Base-by-base conservation (phyloP, 1,140 invertebrate species). In the Leptinotarsa lineolata region DNA sequence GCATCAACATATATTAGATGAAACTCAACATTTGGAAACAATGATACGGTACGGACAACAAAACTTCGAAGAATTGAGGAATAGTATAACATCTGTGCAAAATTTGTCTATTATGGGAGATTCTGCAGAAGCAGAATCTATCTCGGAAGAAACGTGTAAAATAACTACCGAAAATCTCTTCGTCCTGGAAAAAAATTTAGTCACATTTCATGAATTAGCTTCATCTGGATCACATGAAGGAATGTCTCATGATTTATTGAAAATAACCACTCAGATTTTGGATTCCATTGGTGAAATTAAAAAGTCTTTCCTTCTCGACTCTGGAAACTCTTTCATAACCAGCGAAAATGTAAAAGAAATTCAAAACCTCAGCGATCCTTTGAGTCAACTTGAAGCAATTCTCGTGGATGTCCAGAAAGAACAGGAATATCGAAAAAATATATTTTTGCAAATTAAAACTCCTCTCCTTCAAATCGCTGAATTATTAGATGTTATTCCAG, bases 261-360 rank as follows among this genome's bases (percentile, higher is more conserved):
- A 80, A 54, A 72, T 78, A 44, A 79, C 82, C 13, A 74, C 79
- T 3, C 79, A 80, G 73, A 80, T 84, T 39, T 72, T 81, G 16
- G 68, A 82, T 21, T 74, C 74, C 60, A 72, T 83, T 15, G 79
- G 83, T 54, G 78, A 82, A 66, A 46, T 83, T 1, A 83, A 82
- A 73, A 20, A 61, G 16, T 59, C 54, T 16, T 54, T 68, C n/a
- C 58, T 81, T 8, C 73, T 80, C 18, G 75, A 81, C 61, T 58
- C 72, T 60, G 77, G 76, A 12, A 18, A 54, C 15, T 54, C 48
- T 54, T 45, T 70, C 20, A 69, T 81, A 3, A 81, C 77, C 15
- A 12, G 66, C 3, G 77, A 81, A 70, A 72, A 81, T 68, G 72
- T 81, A 20, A 70, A 63, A 5, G 75, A 80, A 63, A 65, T 82